Percentiles rank a stretch among this genome's conserved stretches.
Conservation (phyloP, 1,140 invertebrate genomes). For the Drosophila rufa region DNA sequence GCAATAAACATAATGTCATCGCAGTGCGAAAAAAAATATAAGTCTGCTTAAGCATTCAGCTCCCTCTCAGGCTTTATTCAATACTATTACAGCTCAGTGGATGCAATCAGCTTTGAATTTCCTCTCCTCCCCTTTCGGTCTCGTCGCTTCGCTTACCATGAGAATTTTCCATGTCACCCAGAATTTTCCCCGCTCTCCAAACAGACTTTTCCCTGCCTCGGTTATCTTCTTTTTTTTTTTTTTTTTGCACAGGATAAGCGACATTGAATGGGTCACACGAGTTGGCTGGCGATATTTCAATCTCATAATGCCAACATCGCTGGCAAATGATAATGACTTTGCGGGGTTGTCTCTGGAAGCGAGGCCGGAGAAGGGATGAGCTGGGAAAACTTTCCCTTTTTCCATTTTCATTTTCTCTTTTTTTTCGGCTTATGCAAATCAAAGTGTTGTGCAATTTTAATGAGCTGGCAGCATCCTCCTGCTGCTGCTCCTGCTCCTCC, state of each 20-base stretch:
- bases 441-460: conserved; percentile 81
- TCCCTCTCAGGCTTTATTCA: conserved; percentile 1
- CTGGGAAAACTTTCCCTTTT: conserved; percentile 45
- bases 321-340: conserved; percentile 55
- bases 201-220: conserved; percentile 13
- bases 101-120: conserved; percentile 48
- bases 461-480: conserved; percentile 44
- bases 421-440: conserved; percentile 66
- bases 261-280: conserved; percentile 52
- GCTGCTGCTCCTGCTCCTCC: background rate
- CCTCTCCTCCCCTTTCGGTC: background rate
- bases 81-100: conserved; percentile 42
- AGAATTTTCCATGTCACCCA: conserved; percentile 15
- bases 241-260: conserved; percentile 36
- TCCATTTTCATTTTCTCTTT: conserved; percentile 4
- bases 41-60: conserved; percentile 21
- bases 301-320: conserved; percentile 49
- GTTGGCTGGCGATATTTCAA: conserved; percentile 53
- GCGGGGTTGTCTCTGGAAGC: background rate
- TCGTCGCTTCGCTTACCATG: background rate
- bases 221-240: background rate
- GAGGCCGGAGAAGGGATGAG: background rate
- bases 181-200: conserved; percentile 6
- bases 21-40: background rate
- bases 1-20: conserved; percentile 24